These are phyloP conservation scores for Choristoneura fumiferana DNA, from an alignment of 1,140 invertebrate species.

Conservation along the genomic window DNA sequence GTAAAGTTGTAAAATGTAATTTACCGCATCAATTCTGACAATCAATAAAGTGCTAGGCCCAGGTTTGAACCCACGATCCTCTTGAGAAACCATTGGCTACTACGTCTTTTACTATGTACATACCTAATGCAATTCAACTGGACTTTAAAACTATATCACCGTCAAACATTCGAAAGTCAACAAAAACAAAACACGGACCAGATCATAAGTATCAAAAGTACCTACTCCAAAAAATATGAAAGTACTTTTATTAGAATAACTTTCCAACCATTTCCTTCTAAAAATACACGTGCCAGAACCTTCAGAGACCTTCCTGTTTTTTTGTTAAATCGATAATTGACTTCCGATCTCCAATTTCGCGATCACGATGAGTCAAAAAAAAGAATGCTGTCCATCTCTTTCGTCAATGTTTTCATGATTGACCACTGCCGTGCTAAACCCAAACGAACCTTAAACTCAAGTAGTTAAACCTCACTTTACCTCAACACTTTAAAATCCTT, in stretches of 20 bases:
- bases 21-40: too few relatives aligned
- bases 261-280: conserved; percentile 5
- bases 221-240: neutral
- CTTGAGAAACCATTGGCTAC: too few relatives aligned
- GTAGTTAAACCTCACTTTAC: conserved; percentile 18
- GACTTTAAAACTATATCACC: too few relatives aligned
- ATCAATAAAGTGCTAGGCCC: too few relatives aligned
- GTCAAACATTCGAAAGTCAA: too few relatives aligned
- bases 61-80: too few relatives aligned
- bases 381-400: conserved; percentile 40
- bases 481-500: neutral
- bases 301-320: too few relatives aligned
- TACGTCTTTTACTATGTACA: too few relatives aligned
- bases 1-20: too few relatives aligned
- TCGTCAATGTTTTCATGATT: conserved; percentile 37
- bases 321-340: conserved; percentile 49
- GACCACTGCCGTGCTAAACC: conserved; percentile 10
- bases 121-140: too few relatives aligned
- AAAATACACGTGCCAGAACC: conserved; percentile 27
- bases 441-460: conserved; percentile 27
- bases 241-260: conserved; percentile 2
- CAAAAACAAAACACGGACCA: too few relatives aligned
- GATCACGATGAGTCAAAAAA: conserved; percentile 28
- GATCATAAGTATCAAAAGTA: too few relatives aligned
- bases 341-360: conserved; percentile 54